Evolutionary conservation across 1,140 invertebrate genomes (phyloP).

Genomic region (Zophobas atratus): DNA sequence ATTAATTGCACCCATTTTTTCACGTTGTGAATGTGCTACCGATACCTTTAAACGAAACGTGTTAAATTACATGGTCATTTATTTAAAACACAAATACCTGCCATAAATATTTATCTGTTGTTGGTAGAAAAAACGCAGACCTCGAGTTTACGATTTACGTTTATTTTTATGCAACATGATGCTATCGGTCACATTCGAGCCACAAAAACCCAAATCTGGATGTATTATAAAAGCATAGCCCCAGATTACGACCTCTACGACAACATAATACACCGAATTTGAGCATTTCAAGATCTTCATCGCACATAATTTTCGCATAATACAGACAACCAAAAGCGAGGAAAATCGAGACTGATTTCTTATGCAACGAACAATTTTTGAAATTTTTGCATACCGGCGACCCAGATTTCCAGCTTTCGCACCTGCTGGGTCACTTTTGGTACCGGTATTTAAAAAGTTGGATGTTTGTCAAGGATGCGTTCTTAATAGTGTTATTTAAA

Average conservation of each 20-base stretch:
- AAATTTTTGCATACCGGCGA: slow-evolving; percentile 24
- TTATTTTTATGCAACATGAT: too few relatives aligned
- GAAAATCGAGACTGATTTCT: neutral
- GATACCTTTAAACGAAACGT: neutral
- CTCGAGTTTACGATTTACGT: too few relatives aligned
- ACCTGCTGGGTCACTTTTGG: neutral
- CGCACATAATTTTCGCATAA: slow-evolving; percentile 20
- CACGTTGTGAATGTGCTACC: neutral
- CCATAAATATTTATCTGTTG: too few relatives aligned
- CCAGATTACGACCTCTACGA: neutral
- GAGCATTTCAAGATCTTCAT: neutral
- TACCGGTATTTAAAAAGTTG: neutral
- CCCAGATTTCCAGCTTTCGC: slow-evolving; percentile 24
- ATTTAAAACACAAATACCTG: neutral
- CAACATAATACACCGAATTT: slow-evolving; percentile 4
- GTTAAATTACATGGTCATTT: slow-evolving; percentile 5
- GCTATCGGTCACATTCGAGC: too few relatives aligned
- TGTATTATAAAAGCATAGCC: too few relatives aligned
- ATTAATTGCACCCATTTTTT: neutral
- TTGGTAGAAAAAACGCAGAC: too few relatives aligned
- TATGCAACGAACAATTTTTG: slow-evolving; percentile 30
- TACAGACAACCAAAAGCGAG: neutral
- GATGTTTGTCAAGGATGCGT: slow-evolving; percentile 2
- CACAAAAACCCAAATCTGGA: too few relatives aligned
- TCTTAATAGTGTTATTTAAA: neutral